Evolutionary conservation across 2,797 vertebrate species (phyloP), one percentile per base, ranked within the genome.

Genomic region (Buceros bicornis): DNA sequence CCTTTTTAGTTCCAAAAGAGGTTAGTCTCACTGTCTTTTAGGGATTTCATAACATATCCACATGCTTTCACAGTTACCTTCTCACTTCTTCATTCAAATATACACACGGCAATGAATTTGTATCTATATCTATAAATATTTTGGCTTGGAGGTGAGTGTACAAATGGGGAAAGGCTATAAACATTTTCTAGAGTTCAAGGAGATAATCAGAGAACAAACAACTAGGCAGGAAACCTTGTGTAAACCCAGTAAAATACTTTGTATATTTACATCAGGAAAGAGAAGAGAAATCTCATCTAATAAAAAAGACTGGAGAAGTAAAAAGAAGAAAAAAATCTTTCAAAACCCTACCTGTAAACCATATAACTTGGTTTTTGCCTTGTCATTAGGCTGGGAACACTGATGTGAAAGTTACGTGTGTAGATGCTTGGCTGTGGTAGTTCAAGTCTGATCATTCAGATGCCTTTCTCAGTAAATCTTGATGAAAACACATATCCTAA

Each of bases 401-500:
- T 53, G 37, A 66, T 6, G 2, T 43, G 19, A 6, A 80, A 62
- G 26, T 81, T 80, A 57, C 3, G 22, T 1, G 1, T 57, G 13
- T 40, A 60, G 29, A 48, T 58, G 19, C 82, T 87, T 73, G 56
- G 40, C 40, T 80, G 14, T 85, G 28, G 16, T 57, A 45, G 56
- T 61, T 70, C 37, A 70, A 83, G 43, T 58, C 67, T 91, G 62
- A 83, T 87, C 26, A 77, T 87, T 95, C 42, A 71, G 57, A 65
- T 21, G 14, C 48, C 33, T 93, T 91, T 93, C 37, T 24, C 20
- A 33, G 43, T 82, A 77, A 86, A 66, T 64, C 70, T 90, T 87
- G 18, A 83, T 78, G 67, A 89, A 91, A 92, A 91, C 29, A 77
- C 9, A 24, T 67, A 93, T 61, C 76, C 71, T 90, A 71, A 43